Conservation (phyloP, 2,797 vertebrate species). For the Brachyrhaphis roseni region DNA sequence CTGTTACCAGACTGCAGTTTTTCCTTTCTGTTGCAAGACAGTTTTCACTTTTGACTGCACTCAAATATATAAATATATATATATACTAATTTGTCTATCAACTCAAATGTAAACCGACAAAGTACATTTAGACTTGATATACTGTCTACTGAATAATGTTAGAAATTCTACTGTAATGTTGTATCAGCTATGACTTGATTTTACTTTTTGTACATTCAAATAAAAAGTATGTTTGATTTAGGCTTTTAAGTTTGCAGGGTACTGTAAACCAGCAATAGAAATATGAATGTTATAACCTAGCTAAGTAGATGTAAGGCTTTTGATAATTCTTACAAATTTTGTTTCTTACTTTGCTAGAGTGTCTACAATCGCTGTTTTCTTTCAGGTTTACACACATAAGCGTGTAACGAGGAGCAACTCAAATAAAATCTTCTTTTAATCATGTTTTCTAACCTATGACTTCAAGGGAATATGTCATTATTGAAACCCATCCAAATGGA, state of each 20-base stretch:
- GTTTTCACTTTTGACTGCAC: conserved; percentile 84
- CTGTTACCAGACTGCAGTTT: conserved; percentile 72
- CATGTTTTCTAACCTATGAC: conserved; percentile 82
- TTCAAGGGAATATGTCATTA: conserved; percentile 64
- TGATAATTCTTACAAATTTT: conserved; percentile 76
- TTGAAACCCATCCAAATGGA: conserved; percentile 16
- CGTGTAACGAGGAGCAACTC: conserved; percentile 84
- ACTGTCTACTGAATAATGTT: conserved; percentile 86
- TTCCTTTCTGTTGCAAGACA: conserved; percentile 80
- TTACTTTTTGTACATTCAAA: conserved; percentile 84
- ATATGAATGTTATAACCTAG: conserved; percentile 87
- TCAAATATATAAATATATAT: conserved; percentile 74
- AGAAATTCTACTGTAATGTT: conserved; percentile 92
- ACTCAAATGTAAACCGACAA: conserved; percentile 83
- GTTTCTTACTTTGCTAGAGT: conserved; percentile 91
- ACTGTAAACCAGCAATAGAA: conserved; percentile 95
- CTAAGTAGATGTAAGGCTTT: conserved; percentile 82
- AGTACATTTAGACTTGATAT: conserved; percentile 85
- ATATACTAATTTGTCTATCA: conserved; percentile 79
- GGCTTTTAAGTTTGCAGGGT: conserved; percentile 84
- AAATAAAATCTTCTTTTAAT: conserved; percentile 84
- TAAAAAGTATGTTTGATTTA: conserved; percentile 81
- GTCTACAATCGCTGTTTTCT: conserved; percentile 87
- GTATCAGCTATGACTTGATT: conserved; percentile 91
- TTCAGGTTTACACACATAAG: conserved; percentile 83